Conservation (phyloP, 2,113 vertebrate species). For the Brachyistius frenatus region DNA sequence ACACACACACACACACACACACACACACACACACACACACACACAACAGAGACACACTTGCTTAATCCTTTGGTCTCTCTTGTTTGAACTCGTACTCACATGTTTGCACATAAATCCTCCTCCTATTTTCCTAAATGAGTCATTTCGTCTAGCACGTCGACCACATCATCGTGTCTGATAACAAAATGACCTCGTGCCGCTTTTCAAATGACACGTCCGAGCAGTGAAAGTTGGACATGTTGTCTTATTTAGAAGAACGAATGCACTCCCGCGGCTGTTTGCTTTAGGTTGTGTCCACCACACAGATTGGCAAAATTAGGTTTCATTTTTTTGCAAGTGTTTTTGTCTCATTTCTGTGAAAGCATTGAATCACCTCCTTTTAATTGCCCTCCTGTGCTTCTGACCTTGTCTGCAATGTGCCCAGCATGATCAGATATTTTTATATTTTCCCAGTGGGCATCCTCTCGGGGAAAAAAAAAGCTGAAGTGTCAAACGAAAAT, state of each 20-base stretch:
- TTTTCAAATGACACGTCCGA: neutral
- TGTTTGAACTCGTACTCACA: constrained; percentile 38
- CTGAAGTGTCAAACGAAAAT: constrained; percentile 2
- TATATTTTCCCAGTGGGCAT: neutral
- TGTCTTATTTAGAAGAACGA: neutral
- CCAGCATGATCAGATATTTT: neutral
- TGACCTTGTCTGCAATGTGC: constrained; percentile 27
- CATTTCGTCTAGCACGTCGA: neutral
- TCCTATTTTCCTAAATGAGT: neutral
- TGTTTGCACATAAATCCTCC: constrained; percentile 4
- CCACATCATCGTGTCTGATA: too few species aligned
- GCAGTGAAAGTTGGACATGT: neutral
- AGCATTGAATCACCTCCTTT: neutral
- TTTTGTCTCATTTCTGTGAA: neutral
- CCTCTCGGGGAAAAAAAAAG: constrained; percentile 4
- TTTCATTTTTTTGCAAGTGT: neutral
- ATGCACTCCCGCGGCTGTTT: neutral
- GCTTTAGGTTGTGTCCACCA: neutral
- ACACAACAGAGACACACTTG: too few species aligned
- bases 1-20: too few species aligned
- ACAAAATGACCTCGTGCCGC: too few species aligned
- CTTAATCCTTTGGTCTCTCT: constrained; percentile 28
- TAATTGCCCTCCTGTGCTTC: neutral
- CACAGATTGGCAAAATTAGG: neutral
- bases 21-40: too few species aligned